phyloP scores from a whole-genome alignment of 2,797 vertebrate species.

The Phrynocephalus forsythii region DNA sequence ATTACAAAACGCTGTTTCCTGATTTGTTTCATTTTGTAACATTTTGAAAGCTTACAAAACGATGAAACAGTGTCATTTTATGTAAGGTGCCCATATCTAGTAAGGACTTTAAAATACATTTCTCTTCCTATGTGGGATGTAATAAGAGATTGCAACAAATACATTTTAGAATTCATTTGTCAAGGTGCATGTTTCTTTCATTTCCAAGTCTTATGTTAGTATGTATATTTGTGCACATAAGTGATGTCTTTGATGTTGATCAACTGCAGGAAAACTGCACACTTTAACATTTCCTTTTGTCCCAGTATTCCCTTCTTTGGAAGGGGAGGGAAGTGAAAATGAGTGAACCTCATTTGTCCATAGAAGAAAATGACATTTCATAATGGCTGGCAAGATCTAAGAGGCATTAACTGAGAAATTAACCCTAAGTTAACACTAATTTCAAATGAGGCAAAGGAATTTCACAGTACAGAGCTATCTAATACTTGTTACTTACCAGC shows the following conservation, averaged over 20 bases:
- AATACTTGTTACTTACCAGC: background rate
- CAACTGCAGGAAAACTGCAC: background rate
- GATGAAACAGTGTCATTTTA: too few relatives aligned
- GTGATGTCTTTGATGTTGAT: background rate
- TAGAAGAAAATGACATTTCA: background rate
- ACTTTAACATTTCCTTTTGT: background rate
- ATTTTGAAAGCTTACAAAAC: too few relatives aligned
- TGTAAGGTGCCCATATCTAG: too few relatives aligned
- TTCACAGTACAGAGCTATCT: background rate
- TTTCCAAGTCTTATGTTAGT: background rate
- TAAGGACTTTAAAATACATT: background rate
- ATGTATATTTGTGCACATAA: background rate
- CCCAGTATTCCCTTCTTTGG: background rate
- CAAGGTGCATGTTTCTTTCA: background rate
- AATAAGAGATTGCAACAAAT: background rate
- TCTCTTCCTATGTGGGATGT: background rate
- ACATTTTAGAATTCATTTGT: background rate
- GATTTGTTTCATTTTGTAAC: too few relatives aligned
- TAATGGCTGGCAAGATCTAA: background rate
- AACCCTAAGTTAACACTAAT: background rate
- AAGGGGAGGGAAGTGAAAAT: background rate
- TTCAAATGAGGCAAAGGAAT: background rate
- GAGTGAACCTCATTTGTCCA: background rate
- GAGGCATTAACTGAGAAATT: too few relatives aligned
- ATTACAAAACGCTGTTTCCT: too few relatives aligned